These are phyloP conservation scores for Catocala fraxini DNA, from an alignment of 2,888 invertebrate genomes.

Conservation along the genomic window DNA sequence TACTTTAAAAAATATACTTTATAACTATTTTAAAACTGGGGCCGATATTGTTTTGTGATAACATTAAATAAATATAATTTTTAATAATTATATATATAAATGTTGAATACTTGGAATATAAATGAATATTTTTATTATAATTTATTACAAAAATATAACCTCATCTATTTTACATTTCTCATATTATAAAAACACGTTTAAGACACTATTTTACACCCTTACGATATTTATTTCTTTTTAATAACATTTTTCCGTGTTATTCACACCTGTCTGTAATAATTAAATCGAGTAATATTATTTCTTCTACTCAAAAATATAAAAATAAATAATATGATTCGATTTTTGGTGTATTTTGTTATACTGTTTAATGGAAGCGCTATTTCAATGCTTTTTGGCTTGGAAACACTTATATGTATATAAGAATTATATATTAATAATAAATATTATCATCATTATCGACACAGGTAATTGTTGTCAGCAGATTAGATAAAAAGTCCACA, in stretches of 20 bases:
- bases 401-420: conserved; percentile 53
- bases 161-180: conserved; percentile 39
- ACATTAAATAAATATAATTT: conserved; percentile 7
- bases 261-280: conserved; percentile 32
- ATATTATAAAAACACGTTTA: conserved; percentile 33
- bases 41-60: conserved; percentile 13
- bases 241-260: conserved; percentile 37
- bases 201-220: conserved; percentile 39
- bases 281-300: conserved; percentile 28
- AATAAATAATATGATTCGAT: conserved; percentile 29
- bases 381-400: conserved; percentile 64
- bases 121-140: conserved; percentile 5
- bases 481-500: conserved; percentile 50
- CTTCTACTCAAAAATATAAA: conserved; percentile 1
- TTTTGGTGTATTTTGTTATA: conserved; percentile 48
- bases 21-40: conserved; percentile 7
- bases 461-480: conserved; percentile 37
- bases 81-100: conserved; percentile 9
- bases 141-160: conserved; percentile 42
- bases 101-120: conserved; percentile 8
- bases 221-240: conserved; percentile 32
- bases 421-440: conserved; percentile 39
- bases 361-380: conserved; percentile 47
- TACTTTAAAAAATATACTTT: too few relatives aligned
- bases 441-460: conserved; percentile 43